Percentiles rank a stretch among this genome's conserved stretches.
Conservation (phyloP, 2,888 invertebrate genomes). For the Neelides folsomi region DNA sequence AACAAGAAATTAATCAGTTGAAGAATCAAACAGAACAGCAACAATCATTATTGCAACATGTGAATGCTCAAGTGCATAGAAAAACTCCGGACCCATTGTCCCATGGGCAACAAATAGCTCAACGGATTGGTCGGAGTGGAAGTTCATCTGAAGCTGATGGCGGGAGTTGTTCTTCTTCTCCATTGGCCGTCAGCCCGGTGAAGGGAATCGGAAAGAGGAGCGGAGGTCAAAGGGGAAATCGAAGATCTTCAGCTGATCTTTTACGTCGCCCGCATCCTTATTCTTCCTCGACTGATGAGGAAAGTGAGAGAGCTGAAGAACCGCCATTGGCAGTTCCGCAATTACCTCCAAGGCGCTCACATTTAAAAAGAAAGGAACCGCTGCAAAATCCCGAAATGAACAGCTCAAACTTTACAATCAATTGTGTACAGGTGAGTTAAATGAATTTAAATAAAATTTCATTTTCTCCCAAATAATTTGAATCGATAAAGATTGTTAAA, state of each 20-base stretch:
- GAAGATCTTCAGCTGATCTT: conserved; percentile 31
- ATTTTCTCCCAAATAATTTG: too few species aligned
- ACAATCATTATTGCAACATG: too few species aligned
- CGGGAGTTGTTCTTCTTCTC: too few species aligned
- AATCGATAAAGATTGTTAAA: too few species aligned
- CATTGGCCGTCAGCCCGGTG: too few species aligned
- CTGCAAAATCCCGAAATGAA: background rate
- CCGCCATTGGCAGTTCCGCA: conserved; percentile 17
- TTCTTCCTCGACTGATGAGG: conserved; percentile 31
- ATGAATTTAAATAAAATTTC: too few species aligned
- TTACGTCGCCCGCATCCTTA: conserved; percentile 32
- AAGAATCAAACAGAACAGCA: too few species aligned
- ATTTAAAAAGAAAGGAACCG: conserved; percentile 18
- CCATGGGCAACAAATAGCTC: conserved; percentile 13
- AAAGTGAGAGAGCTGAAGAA: conserved; percentile 24
- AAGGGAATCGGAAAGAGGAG: conserved; percentile 10
- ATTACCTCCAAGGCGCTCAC: conserved; percentile 26
- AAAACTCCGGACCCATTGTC: conserved; percentile 7
- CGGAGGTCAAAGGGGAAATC: conserved; percentile 7
- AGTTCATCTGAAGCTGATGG: background rate
- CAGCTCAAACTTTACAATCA: too few species aligned
- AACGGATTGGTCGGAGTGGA: conserved; percentile 1
- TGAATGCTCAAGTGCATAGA: too few species aligned
- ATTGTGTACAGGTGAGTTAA: too few species aligned
- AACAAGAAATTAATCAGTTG: too few species aligned